These are phyloP conservation scores for Andrena praecox DNA, from an alignment of 2,888 invertebrate species.

Conservation along the genomic window DNA sequence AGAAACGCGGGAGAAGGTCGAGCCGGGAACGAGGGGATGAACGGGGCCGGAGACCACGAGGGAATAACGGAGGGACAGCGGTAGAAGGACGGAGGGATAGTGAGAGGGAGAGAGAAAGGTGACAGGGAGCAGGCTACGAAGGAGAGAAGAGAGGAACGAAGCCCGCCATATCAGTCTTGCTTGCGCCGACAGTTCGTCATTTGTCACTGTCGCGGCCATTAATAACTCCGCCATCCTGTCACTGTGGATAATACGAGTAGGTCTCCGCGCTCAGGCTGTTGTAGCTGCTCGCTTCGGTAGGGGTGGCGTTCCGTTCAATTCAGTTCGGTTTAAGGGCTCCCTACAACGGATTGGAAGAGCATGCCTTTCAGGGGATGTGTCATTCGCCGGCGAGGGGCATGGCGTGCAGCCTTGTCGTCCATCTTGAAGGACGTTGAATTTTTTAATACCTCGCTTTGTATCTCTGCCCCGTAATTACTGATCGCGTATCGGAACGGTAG, in stretches of 20 bases:
- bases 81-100: constrained; percentile 16
- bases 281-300: constrained; percentile 75
- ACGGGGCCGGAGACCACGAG: constrained; percentile 65
- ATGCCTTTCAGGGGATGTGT: constrained; percentile 84
- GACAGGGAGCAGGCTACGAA: constrained; percentile 59
- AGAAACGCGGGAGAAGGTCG: constrained; percentile 65
- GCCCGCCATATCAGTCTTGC: constrained; percentile 85
- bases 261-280: constrained; percentile 74
- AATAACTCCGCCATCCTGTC: constrained; percentile 85
- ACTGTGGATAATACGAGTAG: constrained; percentile 85
- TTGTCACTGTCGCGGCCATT: constrained; percentile 85
- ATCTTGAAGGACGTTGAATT: constrained; percentile 44
- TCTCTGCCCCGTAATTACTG: constrained; percentile 13
- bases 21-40: constrained; percentile 64
- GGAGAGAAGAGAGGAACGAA: constrained; percentile 80
- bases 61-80: constrained; percentile 57
- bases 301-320: constrained; percentile 83
- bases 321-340: constrained; percentile 83
- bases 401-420: constrained; percentile 73
- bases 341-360: constrained; percentile 83
- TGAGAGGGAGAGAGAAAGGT: constrained; percentile 60
- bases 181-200: constrained; percentile 85
- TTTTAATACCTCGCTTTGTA: constrained; percentile 6
- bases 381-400: constrained; percentile 82
- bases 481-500: neutral